These are phyloP conservation scores for Zootermopsis nevadensis DNA, from an alignment of 2,888 invertebrate species.

Conservation along the genomic window DNA sequence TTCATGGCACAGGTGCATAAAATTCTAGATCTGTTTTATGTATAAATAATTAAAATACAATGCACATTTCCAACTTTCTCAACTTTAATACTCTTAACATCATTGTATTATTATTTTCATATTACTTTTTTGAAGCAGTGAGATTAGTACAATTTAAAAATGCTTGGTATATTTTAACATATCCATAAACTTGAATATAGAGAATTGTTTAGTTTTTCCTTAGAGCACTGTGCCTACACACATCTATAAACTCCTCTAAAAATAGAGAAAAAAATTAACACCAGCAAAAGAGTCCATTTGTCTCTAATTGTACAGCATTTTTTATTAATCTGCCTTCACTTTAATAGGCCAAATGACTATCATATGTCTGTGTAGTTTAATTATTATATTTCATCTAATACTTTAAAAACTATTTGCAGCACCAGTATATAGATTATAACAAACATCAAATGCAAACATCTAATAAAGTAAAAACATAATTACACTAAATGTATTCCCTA, in stretches of 20 bases:
- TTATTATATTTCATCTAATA: background rate
- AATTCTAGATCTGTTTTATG: too few species aligned
- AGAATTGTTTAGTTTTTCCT: background rate
- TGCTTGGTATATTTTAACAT: slow-evolving; percentile 14
- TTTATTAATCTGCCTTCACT: background rate
- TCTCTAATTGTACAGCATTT: background rate
- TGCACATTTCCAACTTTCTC: background rate
- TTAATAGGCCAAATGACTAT: background rate
- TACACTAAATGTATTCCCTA: background rate
- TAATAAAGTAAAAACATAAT: slow-evolving; percentile 23
- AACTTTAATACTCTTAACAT: background rate
- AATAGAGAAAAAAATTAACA: slow-evolving; percentile 23
- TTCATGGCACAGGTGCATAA: background rate
- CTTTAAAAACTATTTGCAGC: background rate
- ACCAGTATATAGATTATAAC: slow-evolving; percentile 18
- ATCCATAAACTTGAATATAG: background rate
- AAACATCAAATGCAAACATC: slow-evolving; percentile 37
- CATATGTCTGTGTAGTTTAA: background rate
- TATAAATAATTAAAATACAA: too few species aligned
- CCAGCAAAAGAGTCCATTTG: background rate
- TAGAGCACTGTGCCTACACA: background rate
- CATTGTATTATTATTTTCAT: background rate
- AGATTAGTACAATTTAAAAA: slow-evolving; percentile 2
- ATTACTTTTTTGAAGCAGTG: background rate
- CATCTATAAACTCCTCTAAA: slow-evolving; percentile 31